Base-by-base conservation (phyloP, 2,888 invertebrate genomes). In the Escarpia spicata region DNA sequence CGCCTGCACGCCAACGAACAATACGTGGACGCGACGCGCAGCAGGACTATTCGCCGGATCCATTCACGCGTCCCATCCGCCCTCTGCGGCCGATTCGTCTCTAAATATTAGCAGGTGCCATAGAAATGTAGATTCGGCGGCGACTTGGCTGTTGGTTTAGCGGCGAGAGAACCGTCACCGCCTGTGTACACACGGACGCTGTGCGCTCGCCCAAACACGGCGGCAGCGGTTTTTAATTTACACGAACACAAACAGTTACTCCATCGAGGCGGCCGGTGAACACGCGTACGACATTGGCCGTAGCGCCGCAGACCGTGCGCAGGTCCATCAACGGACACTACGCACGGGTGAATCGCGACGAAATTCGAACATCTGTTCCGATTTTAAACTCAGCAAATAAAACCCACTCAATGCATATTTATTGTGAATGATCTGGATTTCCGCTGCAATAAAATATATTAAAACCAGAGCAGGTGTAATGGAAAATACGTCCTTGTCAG, bases 21-120 rank as follows among this genome's bases (percentile, higher is more conserved):
- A 60, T 60, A 60, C 60, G 60, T 60, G 4, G 60, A 60, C 60
- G 15, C 15, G 60, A 60, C 15, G 60, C 60, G 60, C 60, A 60
- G 60, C 60, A 19, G 60, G 60, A 19, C 60, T 15, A 60, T 60
- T 60, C 60, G 60, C 12, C 60, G 60, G 1, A 19, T 4, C 4
- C 60, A 60, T 60, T 60, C 60, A 60, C 60, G 60, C 60, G 60
- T 60, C 19, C 60, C 60, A 60, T 60, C 60, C 60, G 26, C 60
- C 60, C 60, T 60, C 19, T 19, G 60, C 60, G 0, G 60, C 60
- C 60, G 60, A 60, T 26, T 60, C 26, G 60, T 60, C 60, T 60
- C 60, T 60, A 60, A 60, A 60, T 60, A 60, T 60, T 60, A 60
- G 60, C 60, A 60, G 60, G 60, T 60, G 60, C 60, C 60, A 60